A percentile compares a stretch with the other conserved stretches of the same genome.
Evolutionary conservation across 2,888 invertebrate species (phyloP).

Genomic region (Heliconius cydno): DNA sequence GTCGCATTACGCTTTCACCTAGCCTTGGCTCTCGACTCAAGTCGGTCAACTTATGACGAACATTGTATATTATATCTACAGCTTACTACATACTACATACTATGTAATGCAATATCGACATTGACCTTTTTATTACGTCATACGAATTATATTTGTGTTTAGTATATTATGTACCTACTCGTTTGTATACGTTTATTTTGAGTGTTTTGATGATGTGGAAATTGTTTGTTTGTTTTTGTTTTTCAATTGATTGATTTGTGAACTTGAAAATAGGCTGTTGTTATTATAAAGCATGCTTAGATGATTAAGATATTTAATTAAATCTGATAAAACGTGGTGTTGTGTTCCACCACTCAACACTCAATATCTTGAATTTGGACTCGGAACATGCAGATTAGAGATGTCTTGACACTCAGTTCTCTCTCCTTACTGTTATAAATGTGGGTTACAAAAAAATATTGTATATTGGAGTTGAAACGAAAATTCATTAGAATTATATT

Average conservation of each 20-base stretch:
- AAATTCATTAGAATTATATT: too few relatives aligned
- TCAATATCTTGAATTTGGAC: too few relatives aligned
- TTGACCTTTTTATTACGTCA: constrained; percentile 29
- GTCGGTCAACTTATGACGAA: constrained; percentile 23
- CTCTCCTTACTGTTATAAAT: too few relatives aligned
- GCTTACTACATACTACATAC: not conserved
- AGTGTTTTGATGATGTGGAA: not conserved
- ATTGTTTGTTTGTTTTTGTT: not conserved
- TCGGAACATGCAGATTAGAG: too few relatives aligned
- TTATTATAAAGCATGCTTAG: not conserved
- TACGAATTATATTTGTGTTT: not conserved
- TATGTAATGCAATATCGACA: constrained; percentile 28
- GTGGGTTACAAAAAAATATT: too few relatives aligned
- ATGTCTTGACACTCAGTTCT: too few relatives aligned
- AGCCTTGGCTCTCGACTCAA: constrained; percentile 28
- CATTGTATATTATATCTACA: not conserved
- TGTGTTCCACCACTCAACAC: not conserved
- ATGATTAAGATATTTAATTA: not conserved
- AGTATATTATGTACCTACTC: not conserved
- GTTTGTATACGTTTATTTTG: not conserved
- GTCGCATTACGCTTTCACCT: constrained; percentile 22
- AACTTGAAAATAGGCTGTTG: not conserved
- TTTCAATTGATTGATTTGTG: not conserved
- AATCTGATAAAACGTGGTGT: not conserved
- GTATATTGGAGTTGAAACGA: too few relatives aligned